Conservation (phyloP, 1,140 invertebrate species). For the Nylanderia fulva region DNA sequence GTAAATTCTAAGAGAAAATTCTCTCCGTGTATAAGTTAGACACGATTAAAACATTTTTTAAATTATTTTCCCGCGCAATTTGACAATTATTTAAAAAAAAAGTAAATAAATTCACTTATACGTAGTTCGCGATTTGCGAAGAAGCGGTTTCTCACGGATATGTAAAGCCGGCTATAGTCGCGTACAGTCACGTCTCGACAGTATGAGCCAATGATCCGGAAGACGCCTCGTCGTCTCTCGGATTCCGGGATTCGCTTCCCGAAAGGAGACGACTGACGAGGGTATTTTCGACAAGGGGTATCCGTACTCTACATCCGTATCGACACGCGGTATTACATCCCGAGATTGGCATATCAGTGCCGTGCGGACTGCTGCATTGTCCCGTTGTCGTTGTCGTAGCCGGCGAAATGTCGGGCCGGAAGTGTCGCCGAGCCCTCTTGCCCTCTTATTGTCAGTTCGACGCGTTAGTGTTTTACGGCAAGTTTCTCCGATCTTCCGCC, state of each 20-base stretch:
- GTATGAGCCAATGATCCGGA: slow-evolving; percentile 54
- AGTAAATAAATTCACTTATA: too few relatives aligned
- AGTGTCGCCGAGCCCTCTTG: slow-evolving; percentile 13
- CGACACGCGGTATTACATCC: slow-evolving; percentile 60
- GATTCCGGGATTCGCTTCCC: neutral
- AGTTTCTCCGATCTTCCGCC: slow-evolving; percentile 29
- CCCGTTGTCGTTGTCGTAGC: slow-evolving; percentile 26
- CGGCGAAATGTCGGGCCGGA: slow-evolving; percentile 54
- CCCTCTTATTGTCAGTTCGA: slow-evolving; percentile 58
- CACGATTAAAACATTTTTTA: too few relatives aligned
- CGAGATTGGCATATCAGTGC: slow-evolving; percentile 68
- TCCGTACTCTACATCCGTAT: slow-evolving; percentile 46
- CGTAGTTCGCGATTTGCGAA: too few relatives aligned
- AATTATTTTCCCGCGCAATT: too few relatives aligned
- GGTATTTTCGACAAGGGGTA: slow-evolving; percentile 28
- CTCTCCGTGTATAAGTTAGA: too few relatives aligned
- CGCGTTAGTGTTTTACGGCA: slow-evolving; percentile 63
- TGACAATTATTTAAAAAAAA: too few relatives aligned
- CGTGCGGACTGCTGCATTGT: slow-evolving; percentile 55
- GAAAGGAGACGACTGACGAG: slow-evolving; percentile 41
- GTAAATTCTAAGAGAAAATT: too few relatives aligned
- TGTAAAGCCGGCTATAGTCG: neutral
- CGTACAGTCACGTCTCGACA: slow-evolving; percentile 4
- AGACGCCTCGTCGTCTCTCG: slow-evolving; percentile 29
- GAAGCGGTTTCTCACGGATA: slow-evolving; percentile 6